Percentiles rank a stretch among this genome's conserved stretches.
Evolutionary conservation across 92 coral and sea anemone genomes (phyloP).

Genomic region (Micromussa lordhowensis): DNA sequence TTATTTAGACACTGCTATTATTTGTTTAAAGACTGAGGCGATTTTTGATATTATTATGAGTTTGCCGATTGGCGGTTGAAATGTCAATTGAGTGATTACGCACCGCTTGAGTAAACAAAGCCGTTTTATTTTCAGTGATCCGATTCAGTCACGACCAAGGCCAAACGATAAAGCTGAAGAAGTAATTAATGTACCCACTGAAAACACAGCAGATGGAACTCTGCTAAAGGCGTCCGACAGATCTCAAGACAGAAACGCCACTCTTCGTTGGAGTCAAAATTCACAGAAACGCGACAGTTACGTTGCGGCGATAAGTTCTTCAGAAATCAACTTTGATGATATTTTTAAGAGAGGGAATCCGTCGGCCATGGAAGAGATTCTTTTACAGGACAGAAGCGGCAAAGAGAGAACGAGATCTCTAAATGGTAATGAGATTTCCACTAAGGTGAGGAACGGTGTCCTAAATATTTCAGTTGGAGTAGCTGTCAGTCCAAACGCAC

Average conservation of each 20-base stretch:
- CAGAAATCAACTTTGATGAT: constrained; percentile 15
- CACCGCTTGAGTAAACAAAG: background rate
- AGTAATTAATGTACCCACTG: background rate
- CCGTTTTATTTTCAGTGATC: constrained; percentile 20
- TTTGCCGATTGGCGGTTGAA: background rate
- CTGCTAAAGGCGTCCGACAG: background rate
- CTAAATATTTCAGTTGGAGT: too few relatives aligned
- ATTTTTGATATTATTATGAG: background rate
- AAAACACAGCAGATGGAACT: background rate
- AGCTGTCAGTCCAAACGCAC: too few relatives aligned
- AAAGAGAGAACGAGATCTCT: background rate
- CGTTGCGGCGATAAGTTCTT: constrained; percentile 42
- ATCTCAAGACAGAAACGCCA: background rate
- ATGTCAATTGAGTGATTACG: background rate
- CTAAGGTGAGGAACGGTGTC: constrained; percentile 7
- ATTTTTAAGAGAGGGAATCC: background rate
- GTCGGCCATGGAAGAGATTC: constrained; percentile 32
- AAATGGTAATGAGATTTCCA: background rate
- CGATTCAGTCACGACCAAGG: background rate
- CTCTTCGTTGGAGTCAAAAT: constrained; percentile 27
- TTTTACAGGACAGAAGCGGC: constrained; percentile 16
- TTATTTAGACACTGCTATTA: background rate
- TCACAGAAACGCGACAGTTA: constrained; percentile 45
- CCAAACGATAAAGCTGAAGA: background rate
- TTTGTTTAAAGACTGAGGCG: background rate